A percentile compares a stretch with the other conserved stretches of the same genome.
These are phyloP conservation scores for Trichacis sp. DNA, from an alignment of 2,888 invertebrate genomes.

Conservation along the genomic window DNA sequence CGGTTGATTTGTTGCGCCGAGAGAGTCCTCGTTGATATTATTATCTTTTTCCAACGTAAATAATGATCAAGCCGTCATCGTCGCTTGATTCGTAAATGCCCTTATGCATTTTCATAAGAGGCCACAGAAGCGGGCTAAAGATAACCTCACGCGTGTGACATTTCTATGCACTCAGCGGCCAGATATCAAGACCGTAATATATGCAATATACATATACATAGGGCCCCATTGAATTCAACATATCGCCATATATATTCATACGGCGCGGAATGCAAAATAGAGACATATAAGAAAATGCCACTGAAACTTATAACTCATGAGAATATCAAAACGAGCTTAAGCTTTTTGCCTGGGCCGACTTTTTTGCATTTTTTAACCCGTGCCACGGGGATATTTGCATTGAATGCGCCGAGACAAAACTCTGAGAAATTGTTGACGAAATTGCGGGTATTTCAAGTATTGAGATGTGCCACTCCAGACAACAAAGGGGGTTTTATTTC, in stretches of 20 bases:
- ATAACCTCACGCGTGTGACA: conserved; percentile 25
- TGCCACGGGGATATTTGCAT: not conserved
- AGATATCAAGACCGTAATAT: conserved; percentile 5
- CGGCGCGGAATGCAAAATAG: conserved; percentile 8
- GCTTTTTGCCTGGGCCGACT: not conserved
- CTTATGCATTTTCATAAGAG: conserved; percentile 31
- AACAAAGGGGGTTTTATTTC: conserved; percentile 25
- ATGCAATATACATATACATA: conserved; percentile 13
- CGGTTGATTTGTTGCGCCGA: conserved; percentile 33
- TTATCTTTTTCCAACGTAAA: conserved; percentile 28
- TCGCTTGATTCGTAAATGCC: conserved; percentile 25
- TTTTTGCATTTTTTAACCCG: not conserved
- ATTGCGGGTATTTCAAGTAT: not conserved
- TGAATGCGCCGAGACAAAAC: not conserved
- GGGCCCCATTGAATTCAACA: conserved; percentile 7
- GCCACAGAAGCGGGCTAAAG: conserved; percentile 16
- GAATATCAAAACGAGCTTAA: conserved; percentile 2
- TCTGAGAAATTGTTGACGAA: not conserved
- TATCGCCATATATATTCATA: conserved; percentile 9
- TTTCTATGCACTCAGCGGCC: conserved; percentile 7
- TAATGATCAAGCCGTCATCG: conserved; percentile 38
- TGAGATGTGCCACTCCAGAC: not conserved
- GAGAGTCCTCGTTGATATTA: conserved; percentile 22
- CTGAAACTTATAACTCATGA: conserved; percentile 6
- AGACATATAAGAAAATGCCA: conserved; percentile 2